Conservation (phyloP, 1,140 invertebrate species). For the Lanistes nyassanus region DNA sequence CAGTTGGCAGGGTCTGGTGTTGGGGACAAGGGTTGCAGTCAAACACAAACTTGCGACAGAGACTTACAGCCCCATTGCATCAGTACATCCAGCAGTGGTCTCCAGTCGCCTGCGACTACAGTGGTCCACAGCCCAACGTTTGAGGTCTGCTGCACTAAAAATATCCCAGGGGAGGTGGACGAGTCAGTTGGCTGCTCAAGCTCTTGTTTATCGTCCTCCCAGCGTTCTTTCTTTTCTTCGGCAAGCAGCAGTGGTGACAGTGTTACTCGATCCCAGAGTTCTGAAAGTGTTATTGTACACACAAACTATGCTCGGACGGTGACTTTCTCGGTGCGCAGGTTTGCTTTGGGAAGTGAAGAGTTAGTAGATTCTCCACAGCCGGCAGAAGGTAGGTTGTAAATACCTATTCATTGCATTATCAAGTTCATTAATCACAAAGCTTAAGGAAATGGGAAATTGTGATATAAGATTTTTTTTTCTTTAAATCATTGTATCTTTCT, state of each 20-base stretch:
- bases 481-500: too few species aligned
- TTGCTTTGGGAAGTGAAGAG: slow-evolving; percentile 44
- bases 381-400: slow-evolving; percentile 48
- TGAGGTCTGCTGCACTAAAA: slow-evolving; percentile 14
- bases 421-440: not conserved
- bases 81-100: slow-evolving; percentile 4
- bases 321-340: slow-evolving; percentile 59
- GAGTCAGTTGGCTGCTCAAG: slow-evolving; percentile 25
- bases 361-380: slow-evolving; percentile 50
- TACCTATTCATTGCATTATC: not conserved
- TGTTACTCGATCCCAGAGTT: slow-evolving; percentile 55
- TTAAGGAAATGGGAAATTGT: not conserved
- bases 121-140: slow-evolving; percentile 23
- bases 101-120: slow-evolving; percentile 19
- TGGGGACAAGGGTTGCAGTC: not conserved
- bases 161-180: slow-evolving; percentile 26
- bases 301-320: slow-evolving; percentile 61
- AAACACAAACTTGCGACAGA: not conserved
- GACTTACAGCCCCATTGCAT: slow-evolving; percentile 12
- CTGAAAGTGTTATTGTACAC: slow-evolving; percentile 60
- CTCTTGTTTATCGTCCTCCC: slow-evolving; percentile 34
- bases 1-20: not conserved
- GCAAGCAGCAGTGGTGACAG: slow-evolving; percentile 55
- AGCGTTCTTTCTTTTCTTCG: slow-evolving; percentile 60
- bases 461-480: too few species aligned